Evolutionary conservation across 1,140 invertebrate genomes (phyloP).

Genomic region (Muscidifurax raptorellus): DNA sequence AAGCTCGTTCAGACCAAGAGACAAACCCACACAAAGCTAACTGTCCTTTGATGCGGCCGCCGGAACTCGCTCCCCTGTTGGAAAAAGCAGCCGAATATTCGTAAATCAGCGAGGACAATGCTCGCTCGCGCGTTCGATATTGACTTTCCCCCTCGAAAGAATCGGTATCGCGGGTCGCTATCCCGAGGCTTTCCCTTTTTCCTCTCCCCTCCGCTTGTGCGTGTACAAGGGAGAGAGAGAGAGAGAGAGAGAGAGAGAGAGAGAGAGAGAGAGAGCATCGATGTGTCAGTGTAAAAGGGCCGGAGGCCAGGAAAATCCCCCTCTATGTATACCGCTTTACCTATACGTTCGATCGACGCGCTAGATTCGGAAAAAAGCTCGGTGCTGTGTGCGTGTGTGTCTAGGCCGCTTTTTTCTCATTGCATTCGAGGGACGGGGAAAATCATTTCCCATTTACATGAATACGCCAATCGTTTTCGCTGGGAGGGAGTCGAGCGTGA

Average conservation of each 20-base stretch:
- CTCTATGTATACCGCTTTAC: not conserved
- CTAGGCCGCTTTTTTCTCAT: not conserved
- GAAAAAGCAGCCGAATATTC: slow-evolving; percentile 32
- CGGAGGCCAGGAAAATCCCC: slow-evolving; percentile 13
- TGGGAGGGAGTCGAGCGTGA: not conserved
- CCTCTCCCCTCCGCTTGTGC: not conserved
- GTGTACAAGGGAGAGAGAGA: not conserved
- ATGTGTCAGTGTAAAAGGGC: not conserved
- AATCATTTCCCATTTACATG: slow-evolving; percentile 18
- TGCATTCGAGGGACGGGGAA: not conserved
- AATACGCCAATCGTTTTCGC: not conserved
- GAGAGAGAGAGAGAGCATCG: not conserved
- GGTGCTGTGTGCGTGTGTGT: not conserved
- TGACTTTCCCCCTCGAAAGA: slow-evolving; percentile 22
- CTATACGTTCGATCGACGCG: not conserved
- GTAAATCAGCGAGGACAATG: slow-evolving; percentile 58
- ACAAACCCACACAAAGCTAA: not conserved
- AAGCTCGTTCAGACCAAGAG: not conserved
- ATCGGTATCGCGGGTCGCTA: not conserved
- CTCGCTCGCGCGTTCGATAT: slow-evolving; percentile 48
- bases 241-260: too few species aligned
- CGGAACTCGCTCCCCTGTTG: not conserved
- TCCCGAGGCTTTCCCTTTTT: not conserved
- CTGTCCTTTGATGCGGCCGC: not conserved
- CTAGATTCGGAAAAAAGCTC: not conserved